Base-by-base conservation (phyloP, 2,113 vertebrate species). In the Brachyistius frenatus region DNA sequence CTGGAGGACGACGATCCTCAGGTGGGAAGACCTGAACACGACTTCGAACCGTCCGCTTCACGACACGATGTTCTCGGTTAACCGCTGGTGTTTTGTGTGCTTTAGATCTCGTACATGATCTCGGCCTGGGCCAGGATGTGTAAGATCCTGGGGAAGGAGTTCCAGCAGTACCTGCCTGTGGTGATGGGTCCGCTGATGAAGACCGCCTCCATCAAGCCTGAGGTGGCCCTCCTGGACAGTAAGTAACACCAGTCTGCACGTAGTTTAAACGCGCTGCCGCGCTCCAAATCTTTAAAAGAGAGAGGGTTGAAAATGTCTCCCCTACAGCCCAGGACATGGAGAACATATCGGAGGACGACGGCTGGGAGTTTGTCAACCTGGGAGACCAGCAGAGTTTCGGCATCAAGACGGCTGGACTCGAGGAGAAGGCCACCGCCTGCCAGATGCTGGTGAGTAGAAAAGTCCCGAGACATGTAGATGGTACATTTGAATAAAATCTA, bases 121-220 rank as follows among this genome's bases (percentile, higher is more conserved):
- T 99, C 98, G 1, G 98, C 98, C 2, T 99, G 98, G 98, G 98
- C 98, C 64, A 93, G 98, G 84, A 99, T 99, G 98, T 99, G 98
- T 76, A 99, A 99, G 94, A 99, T 99, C 84, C 95, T 99, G 83
- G 98, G 98, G 33, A 99, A 99, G 78, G 98, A 99, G 87, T 99
- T 99, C 80, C 98, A 99, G 88, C 98, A 99, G 76, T 99, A 99
- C 75, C 97, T 99, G 58, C 98, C 98, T 1, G 98, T 99, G 90
- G 98, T 99, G 54, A 99, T 99, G 98, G 98, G 98, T 0, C 98
- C 98, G n/a, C 92, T 99, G 58, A 98, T 99, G 97, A 99, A 99
- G 93, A 99, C 98, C 0, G 98, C 98, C 73, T 99, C 98, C 5
- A 99, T 99, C 89, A 99, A 99, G 84, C 98, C 98, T 13, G 98